Evolutionary conservation across 1,140 invertebrate genomes (phyloP).

Genomic region (Musca domestica): DNA sequence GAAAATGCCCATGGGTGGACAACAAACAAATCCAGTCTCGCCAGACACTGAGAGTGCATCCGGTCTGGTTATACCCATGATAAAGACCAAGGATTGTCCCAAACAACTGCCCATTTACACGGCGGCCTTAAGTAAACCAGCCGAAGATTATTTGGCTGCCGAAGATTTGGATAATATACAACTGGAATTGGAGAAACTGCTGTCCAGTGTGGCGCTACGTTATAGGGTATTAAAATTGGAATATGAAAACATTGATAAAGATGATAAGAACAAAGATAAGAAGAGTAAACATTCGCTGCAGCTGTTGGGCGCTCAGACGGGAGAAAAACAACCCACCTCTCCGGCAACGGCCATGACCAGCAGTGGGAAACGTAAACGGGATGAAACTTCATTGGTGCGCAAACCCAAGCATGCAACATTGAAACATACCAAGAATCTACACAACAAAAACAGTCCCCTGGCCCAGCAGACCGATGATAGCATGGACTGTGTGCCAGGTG

Average conservation of each 20-base stretch:
- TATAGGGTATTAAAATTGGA: conserved; percentile 75
- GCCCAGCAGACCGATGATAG: conserved; percentile 56
- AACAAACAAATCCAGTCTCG: conserved; percentile 14
- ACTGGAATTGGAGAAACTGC: conserved; percentile 80
- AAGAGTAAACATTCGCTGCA: conserved; percentile 55
- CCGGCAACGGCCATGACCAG: conserved; percentile 27
- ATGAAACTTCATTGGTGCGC: conserved; percentile 55
- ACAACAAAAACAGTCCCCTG: conserved; percentile 44
- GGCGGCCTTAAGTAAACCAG: conserved; percentile 59
- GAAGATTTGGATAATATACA: conserved; percentile 86
- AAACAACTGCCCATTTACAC: conserved; percentile 59
- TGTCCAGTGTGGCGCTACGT: conserved; percentile 77
- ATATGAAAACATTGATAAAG: conserved; percentile 67
- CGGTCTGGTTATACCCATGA: conserved; percentile 53
- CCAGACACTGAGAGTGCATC: conserved; percentile 35
- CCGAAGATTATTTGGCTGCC: conserved; percentile 67
- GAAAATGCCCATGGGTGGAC: background rate
- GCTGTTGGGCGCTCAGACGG: conserved; percentile 52
- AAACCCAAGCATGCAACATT: conserved; percentile 61
- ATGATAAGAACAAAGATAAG: conserved; percentile 62
- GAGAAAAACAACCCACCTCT: conserved; percentile 37
- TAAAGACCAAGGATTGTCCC: conserved; percentile 55
- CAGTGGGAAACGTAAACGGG: conserved; percentile 57
- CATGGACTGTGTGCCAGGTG: conserved; percentile 38
- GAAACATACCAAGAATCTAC: conserved; percentile 42